Evolutionary conservation across 2,797 vertebrate genomes (phyloP).

Genomic region (Atherinosoma microstoma): DNA sequence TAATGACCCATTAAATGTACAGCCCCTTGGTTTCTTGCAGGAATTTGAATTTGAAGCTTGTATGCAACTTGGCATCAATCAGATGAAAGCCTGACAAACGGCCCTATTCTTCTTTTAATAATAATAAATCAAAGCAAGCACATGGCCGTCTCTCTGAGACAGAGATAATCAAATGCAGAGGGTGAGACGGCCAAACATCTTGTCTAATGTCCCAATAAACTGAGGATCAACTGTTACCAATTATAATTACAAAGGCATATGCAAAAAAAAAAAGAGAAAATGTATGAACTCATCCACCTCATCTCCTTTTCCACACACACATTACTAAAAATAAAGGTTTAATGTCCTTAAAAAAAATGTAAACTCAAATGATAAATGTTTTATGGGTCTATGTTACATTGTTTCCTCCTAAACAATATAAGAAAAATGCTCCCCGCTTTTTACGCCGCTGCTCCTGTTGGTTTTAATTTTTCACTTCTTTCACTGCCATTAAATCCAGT

Average conservation of each 20-base stretch:
- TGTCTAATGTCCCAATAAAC: constrained; percentile 69
- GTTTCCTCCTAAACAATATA: constrained; percentile 26
- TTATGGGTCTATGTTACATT: constrained; percentile 10
- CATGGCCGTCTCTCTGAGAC: constrained; percentile 57
- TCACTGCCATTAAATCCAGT: constrained; percentile 81
- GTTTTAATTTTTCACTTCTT: constrained; percentile 75
- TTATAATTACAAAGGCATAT: constrained; percentile 69
- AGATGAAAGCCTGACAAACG: constrained; percentile 65
- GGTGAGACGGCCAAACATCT: constrained; percentile 65
- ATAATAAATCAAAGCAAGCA: constrained; percentile 68
- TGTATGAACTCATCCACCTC: constrained; percentile 67
- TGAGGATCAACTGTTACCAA: constrained; percentile 72
- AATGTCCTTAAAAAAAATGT: constrained; percentile 17
- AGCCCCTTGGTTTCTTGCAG: constrained; percentile 37
- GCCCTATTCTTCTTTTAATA: constrained; percentile 65
- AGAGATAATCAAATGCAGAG: constrained; percentile 71
- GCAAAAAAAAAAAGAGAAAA: constrained; percentile 46
- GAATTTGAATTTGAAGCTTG: constrained; percentile 56
- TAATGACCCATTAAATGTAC: constrained; percentile 55
- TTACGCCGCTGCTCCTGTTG: constrained; percentile 36
- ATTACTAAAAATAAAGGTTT: constrained; percentile 21
- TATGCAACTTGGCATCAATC: constrained; percentile 59
- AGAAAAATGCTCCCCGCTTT: constrained; percentile 26
- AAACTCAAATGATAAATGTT: constrained; percentile 19
- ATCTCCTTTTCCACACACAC: constrained; percentile 20